Conservation (phyloP, 2,888 invertebrate species). For the Poecilobothrus nobilitatus region DNA sequence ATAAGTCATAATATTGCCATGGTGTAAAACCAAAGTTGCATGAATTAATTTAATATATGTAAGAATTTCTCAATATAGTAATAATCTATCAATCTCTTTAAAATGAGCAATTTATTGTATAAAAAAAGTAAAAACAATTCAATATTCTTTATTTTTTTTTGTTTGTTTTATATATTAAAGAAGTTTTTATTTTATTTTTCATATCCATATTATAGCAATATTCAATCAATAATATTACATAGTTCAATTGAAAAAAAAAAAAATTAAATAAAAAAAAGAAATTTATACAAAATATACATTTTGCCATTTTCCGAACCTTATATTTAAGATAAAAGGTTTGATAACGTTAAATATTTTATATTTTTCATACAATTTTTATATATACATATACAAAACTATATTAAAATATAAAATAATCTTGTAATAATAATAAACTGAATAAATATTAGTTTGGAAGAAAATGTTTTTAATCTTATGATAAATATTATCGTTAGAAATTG, state of each 20-base stretch:
- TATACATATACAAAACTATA: background rate
- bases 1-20: background rate
- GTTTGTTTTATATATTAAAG: too few relatives aligned
- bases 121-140: too few relatives aligned
- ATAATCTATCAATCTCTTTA: too few relatives aligned
- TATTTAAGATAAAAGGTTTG: background rate
- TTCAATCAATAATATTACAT: background rate
- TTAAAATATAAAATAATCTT: background rate
- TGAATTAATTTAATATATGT: background rate
- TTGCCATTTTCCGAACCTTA: background rate
- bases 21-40: background rate
- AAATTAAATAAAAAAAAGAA: background rate
- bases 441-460: too few relatives aligned
- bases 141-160: too few relatives aligned
- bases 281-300: background rate
- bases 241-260: background rate
- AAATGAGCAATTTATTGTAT: too few relatives aligned
- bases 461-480: too few relatives aligned
- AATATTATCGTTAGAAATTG: too few relatives aligned
- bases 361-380: slow-evolving; percentile 4
- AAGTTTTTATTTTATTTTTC: too few relatives aligned
- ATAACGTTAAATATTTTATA: slow-evolving; percentile 2
- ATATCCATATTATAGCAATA: background rate
- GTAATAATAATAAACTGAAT: too few relatives aligned
- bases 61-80: too few relatives aligned